Evolutionary conservation across 2,797 vertebrate genomes (phyloP), one percentile per base, ranked within the genome.

Genomic region (Coregonus suidteri): DNA sequence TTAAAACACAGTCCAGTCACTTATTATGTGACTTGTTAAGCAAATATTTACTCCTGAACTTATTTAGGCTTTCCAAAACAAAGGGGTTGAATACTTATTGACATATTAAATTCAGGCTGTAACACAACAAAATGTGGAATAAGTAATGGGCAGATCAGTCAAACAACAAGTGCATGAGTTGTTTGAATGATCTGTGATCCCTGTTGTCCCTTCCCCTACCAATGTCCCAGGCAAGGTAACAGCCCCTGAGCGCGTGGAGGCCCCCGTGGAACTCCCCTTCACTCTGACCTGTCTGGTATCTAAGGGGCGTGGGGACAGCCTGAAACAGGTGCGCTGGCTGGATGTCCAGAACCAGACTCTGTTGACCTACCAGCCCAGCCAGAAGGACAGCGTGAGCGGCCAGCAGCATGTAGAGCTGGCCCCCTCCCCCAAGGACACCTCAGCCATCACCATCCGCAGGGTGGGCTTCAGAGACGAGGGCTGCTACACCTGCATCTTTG

Each of bases 401-500:
- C 92, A 94, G 86, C 93, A 93, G 83, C 92, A 94, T 4, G 94
- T 95, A 81, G 92, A 93, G 88, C 89, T 94, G 0, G 80, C 85
- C 3, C 0, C 87, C 3, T 90, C 92, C 2, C 78, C 90, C 0
- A 89, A 84, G 71, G 92, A 94, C 79, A 81, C 89, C 78, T 94
- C 93, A 0, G 82, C 88, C 0, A 88, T 95, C 85, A 91, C 77
- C 73, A 91, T 95, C 79, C 91, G 82, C 73, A 90, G 93, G 35
- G 93, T 95, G 80, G 86, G 93, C 85, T 93, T 91, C 83, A 86
- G 93, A 0, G 94, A 95, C 3, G 93, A 94, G 70, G 94, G 94
- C 53, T 95, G 94, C 88, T 95, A 94, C 87, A 92, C 92, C 71
- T 95, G 94, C 88, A 93, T 93, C 85, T 95, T 95, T 77, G 90